These are phyloP conservation scores for Arrhamphus sclerolepis DNA, from an alignment of 2,797 vertebrate genomes.

Conservation along the genomic window DNA sequence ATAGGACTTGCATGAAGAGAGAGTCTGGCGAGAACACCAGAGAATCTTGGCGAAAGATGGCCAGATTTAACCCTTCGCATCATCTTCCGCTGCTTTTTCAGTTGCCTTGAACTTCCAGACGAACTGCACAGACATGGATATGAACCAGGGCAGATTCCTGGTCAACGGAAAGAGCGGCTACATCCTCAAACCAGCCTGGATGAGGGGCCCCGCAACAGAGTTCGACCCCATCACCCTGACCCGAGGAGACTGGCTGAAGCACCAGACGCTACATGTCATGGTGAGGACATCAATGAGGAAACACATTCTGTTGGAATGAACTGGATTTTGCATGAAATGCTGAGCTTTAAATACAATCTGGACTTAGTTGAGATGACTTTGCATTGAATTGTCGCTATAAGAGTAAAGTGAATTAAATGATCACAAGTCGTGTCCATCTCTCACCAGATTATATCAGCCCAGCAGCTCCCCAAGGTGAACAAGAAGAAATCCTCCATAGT, in stretches of 20 bases:
- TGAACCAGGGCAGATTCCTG: slow-evolving; percentile 91
- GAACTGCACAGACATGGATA: slow-evolving; percentile 85
- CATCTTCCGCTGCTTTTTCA: slow-evolving; percentile 46
- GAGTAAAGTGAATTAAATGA: too few species aligned
- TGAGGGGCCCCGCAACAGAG: slow-evolving; percentile 80
- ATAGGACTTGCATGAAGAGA: not conserved
- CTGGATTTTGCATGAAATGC: not conserved
- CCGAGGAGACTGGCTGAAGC: slow-evolving; percentile 87
- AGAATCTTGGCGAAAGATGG: too few species aligned
- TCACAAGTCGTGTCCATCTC: not conserved
- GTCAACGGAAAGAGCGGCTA: slow-evolving; percentile 92
- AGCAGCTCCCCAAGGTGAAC: slow-evolving; percentile 94
- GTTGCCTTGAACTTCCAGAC: slow-evolving; percentile 99
- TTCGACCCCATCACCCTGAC: slow-evolving; percentile 89
- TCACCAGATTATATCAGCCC: slow-evolving; percentile 90
- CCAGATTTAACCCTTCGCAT: too few species aligned
- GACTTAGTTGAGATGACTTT: too few species aligned
- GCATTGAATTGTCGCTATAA: too few species aligned
- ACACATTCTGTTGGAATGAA: not conserved
- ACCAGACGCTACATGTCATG: slow-evolving; percentile 87
- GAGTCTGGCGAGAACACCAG: too few species aligned
- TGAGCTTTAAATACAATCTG: too few species aligned
- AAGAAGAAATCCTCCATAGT: slow-evolving; percentile 87
- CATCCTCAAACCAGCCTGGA: slow-evolving; percentile 90
- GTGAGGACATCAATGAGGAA: slow-evolving; percentile 60